Base-by-base conservation (phyloP, 1,140 invertebrate species). In the Limonius californicus region DNA sequence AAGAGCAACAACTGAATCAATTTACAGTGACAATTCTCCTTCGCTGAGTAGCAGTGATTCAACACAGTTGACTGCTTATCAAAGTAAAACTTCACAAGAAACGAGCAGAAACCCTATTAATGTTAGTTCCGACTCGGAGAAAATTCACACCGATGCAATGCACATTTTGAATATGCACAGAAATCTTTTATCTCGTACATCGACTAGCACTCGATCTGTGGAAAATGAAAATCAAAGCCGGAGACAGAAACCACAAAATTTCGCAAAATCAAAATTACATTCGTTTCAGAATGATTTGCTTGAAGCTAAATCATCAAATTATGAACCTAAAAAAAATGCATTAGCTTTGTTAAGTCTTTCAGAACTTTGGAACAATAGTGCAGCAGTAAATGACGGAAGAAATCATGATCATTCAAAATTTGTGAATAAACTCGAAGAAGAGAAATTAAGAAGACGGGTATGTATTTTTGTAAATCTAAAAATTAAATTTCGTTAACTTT, bases 371-470 rank as follows among this genome's bases (percentile, higher is more conserved):
- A 79, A 77, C 45, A 69, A 69, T 45, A 74, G 76, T 70, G 30
- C 62, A 65, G n/a, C 58, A 30, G 20, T 61, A 69, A n/a, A n/a
- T n/a, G 61, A 56, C 57, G 21, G 20, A 54, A 47, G 27, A 66
- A 18, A 18, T 18, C 16, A 2, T 6, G 45, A 50, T 50, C 45
- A 21, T 19, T 55, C 20, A 30, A 7, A 78, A 57, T 67, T 82
- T 11, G 69, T 72, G 19, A 81, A 84, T 21, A 87, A 84, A 73
- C 77, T 89, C 7, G 85, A 90, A 76, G 89, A 91, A 75, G 89
- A 91, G 75, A 86, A 85, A 73, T 77, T 89, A n/a, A 81, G 85
- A 65, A 77, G 87, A 80, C 82, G 87, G 78, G 87, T 88, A 76
- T 27, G 23, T 27, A n/a, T n/a, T 27, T 27, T 27, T 27, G n/a